These are phyloP conservation scores for Eristalinus sepulchralis DNA, from an alignment of 2,888 invertebrate genomes.

Conservation along the genomic window DNA sequence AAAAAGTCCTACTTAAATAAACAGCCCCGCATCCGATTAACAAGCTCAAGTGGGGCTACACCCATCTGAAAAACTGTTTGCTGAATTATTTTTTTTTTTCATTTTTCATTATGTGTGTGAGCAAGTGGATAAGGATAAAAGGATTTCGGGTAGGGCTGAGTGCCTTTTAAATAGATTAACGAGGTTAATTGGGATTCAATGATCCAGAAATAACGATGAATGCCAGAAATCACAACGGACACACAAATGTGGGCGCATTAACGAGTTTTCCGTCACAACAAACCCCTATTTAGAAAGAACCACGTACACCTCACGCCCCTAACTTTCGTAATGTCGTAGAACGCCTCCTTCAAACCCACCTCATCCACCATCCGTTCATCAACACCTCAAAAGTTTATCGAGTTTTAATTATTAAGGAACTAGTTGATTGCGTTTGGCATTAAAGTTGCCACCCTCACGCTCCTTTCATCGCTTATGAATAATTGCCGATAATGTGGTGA, in stretches of 20 bases:
- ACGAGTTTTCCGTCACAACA: slow-evolving; percentile 4
- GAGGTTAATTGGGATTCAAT: slow-evolving; percentile 70
- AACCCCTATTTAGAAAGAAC: neutral
- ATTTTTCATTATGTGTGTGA: slow-evolving; percentile 47
- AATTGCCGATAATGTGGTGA: slow-evolving; percentile 71
- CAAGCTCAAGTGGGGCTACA: slow-evolving; percentile 56
- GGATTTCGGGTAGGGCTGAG: slow-evolving; percentile 59
- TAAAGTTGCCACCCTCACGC: slow-evolving; percentile 65
- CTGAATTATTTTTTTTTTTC: slow-evolving; percentile 13
- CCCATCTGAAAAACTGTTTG: slow-evolving; percentile 32
- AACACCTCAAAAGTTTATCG: slow-evolving; percentile 66
- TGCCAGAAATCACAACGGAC: slow-evolving; percentile 41
- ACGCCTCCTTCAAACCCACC: neutral
- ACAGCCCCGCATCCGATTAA: slow-evolving; percentile 65
- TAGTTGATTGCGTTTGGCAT: slow-evolving; percentile 69
- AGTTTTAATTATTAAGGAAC: slow-evolving; percentile 67
- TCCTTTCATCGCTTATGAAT: slow-evolving; percentile 69
- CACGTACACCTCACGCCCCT: too few relatives aligned
- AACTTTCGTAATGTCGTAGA: neutral
- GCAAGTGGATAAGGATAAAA: slow-evolving; percentile 61
- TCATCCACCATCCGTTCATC: slow-evolving; percentile 16
- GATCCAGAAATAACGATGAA: slow-evolving; percentile 56
- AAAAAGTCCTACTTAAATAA: slow-evolving; percentile 63
- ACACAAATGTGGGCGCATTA: slow-evolving; percentile 9
- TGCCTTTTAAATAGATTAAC: slow-evolving; percentile 69